Percentiles rank a stretch among this genome's conserved stretches.
Conservation (phyloP, 2,113 vertebrate species). For the Aix galericulata region DNA sequence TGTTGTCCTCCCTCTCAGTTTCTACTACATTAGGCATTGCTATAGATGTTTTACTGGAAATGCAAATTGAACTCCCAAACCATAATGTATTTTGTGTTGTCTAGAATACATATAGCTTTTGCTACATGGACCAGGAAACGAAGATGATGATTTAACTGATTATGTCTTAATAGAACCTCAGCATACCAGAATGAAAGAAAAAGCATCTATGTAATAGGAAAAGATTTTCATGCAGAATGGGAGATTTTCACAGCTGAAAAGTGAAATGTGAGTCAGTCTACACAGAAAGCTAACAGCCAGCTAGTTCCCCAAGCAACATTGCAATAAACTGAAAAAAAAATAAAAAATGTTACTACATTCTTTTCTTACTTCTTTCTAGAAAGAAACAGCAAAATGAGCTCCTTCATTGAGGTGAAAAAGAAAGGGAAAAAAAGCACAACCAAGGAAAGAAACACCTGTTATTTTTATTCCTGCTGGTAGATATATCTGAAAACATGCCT, state of each 20-base stretch:
- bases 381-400: not conserved
- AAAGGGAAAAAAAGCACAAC: rapidly evolving
- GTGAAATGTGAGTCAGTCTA: not conserved
- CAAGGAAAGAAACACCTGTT: not conserved
- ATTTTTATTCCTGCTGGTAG: not conserved
- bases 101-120: not conserved
- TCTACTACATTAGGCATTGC: not conserved
- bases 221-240: not conserved
- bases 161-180: not conserved
- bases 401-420: not conserved
- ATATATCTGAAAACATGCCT: not conserved
- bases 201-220: not conserved
- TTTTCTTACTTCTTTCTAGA: not conserved
- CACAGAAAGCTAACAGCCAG: rapidly evolving
- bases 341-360: not conserved
- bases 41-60: not conserved
- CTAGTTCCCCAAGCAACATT: not conserved
- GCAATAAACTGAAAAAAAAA: not conserved
- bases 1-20: not conserved
- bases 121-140: not conserved
- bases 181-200: not conserved
- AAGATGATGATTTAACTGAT: not conserved
- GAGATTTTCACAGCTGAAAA: not conserved
- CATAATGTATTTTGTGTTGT: not conserved
- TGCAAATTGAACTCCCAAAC: not conserved